A percentile compares a stretch with the other conserved stretches of the same genome.
phyloP scores from a whole-genome alignment of 2,113 vertebrate species.

The Halichoeres trimaculatus region DNA sequence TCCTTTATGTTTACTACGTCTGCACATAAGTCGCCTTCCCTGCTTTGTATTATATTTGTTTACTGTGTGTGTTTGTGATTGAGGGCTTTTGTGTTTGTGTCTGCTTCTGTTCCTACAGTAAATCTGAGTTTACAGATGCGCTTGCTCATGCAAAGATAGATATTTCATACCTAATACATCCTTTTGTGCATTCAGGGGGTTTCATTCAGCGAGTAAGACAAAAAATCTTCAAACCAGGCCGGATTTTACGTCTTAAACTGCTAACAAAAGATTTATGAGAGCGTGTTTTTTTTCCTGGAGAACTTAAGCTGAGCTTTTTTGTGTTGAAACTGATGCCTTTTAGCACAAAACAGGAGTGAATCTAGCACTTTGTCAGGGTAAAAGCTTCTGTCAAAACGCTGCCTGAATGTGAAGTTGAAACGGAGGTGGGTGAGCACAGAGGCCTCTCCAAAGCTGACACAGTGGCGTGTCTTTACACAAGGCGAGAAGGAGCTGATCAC shows the following conservation, averaged over 20 bases:
- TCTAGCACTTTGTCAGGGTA: slow-evolving; percentile 30
- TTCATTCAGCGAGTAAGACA: slow-evolving; percentile 8
- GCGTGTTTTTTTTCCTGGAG: slow-evolving; percentile 38
- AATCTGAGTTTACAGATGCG: slow-evolving; percentile 21
- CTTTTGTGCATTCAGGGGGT: not conserved
- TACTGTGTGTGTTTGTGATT: slow-evolving; percentile 7
- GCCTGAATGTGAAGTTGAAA: slow-evolving; percentile 5
- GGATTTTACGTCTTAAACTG: slow-evolving; percentile 45
- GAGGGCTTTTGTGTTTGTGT: too few species aligned
- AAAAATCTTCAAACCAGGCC: slow-evolving; percentile 18
- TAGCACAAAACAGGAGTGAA: slow-evolving; percentile 14
- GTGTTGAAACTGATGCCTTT: slow-evolving; percentile 42
- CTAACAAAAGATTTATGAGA: slow-evolving; percentile 21
- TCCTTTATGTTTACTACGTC: slow-evolving; percentile 35
- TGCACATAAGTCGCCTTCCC: slow-evolving; percentile 37
- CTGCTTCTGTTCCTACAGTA: slow-evolving; percentile 7
- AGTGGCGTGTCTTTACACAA: not conserved
- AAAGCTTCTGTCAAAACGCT: slow-evolving; percentile 32
- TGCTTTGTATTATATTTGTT: slow-evolving; percentile 25
- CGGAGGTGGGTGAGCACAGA: slow-evolving; percentile 8
- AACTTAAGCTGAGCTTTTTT: slow-evolving; percentile 45
- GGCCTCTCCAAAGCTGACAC: not conserved
- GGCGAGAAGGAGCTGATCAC: slow-evolving; percentile 26
- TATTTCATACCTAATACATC: slow-evolving; percentile 49
- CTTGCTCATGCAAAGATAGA: slow-evolving; percentile 34